Conservation (phyloP, 2,797 vertebrate genomes). For the Okamejei kenojei region DNA sequence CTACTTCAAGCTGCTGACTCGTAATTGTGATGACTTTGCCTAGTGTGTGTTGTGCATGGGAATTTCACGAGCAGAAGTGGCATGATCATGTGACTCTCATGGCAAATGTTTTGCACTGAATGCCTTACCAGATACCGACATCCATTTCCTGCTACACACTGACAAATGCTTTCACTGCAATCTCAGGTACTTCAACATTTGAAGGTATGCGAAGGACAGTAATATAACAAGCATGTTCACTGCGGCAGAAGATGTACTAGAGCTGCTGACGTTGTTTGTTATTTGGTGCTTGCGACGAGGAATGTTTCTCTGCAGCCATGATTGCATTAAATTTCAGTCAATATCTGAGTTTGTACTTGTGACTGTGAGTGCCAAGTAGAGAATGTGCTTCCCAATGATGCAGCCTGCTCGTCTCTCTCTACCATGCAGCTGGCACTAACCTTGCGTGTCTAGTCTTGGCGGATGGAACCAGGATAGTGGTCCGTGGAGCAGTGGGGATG, state of each 20-base stretch:
- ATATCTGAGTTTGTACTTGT: neutral
- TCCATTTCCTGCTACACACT: neutral
- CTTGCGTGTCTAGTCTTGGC: neutral
- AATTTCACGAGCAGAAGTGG: neutral
- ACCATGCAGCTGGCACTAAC: neutral
- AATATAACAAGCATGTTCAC: conserved; percentile 1
- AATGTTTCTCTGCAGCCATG: neutral
- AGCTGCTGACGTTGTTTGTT: no score
- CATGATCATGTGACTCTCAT: conserved; percentile 47
- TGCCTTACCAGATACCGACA: conserved; percentile 62
- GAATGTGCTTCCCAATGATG: neutral
- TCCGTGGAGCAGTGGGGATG: neutral
- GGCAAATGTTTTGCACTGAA: conserved; percentile 55
- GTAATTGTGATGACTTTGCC: conserved; percentile 50
- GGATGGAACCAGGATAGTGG: neutral
- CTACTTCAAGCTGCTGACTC: conserved; percentile 72
- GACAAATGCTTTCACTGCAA: neutral
- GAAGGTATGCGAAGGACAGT: neutral
- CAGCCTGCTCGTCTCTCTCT: neutral
- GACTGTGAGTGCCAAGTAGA: neutral
- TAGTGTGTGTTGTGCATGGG: conserved; percentile 43
- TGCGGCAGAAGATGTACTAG: neutral
- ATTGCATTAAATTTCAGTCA: neutral
- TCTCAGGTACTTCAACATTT: conserved; percentile 25
- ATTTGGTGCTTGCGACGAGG: neutral